These are phyloP conservation scores for Nothobranchius kuhntae DNA, from an alignment of 2,113 vertebrate genomes.

Conservation along the genomic window DNA sequence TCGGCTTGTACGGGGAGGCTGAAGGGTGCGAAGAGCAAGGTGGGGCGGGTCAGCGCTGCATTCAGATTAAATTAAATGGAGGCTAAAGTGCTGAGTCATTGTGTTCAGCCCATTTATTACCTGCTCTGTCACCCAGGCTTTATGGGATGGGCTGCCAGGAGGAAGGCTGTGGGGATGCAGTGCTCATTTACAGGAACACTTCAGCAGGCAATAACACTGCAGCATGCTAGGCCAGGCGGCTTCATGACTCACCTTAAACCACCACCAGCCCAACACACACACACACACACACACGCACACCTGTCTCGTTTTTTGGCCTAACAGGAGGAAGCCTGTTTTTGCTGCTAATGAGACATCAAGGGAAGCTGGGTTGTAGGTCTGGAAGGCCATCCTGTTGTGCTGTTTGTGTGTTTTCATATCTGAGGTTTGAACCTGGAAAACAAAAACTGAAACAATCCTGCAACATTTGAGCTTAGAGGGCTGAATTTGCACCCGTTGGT, in stretches of 20 bases:
- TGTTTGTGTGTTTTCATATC: constrained; percentile 5
- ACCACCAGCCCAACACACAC: constrained; percentile 7
- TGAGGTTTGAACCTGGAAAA: no score
- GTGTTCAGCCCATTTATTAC: constrained; percentile 76
- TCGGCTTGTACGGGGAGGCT: constrained; percentile 47
- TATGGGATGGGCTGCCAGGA: constrained; percentile 60
- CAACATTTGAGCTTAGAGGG: no score
- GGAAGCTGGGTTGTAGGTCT: constrained; percentile 39
- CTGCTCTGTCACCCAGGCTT: constrained; percentile 73
- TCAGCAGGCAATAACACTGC: constrained; percentile 69
- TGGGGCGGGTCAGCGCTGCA: constrained; percentile 40
- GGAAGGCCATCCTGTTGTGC: constrained; percentile 17
- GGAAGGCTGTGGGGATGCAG: constrained; percentile 45
- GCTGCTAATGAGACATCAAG: constrained; percentile 67
- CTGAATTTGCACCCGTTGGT: no score
- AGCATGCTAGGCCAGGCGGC: constrained; percentile 28
- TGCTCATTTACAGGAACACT: constrained; percentile 70
- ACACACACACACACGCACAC: neutral
- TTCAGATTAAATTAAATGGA: constrained; percentile 79
- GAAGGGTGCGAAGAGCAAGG: constrained; percentile 2
- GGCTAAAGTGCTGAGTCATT: constrained; percentile 81
- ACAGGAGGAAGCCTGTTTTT: constrained; percentile 56
- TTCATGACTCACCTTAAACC: constrained; percentile 47
- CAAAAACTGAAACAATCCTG: no score
- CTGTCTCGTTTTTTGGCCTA: constrained; percentile 30